Evolutionary conservation across 2,888 invertebrate species (phyloP).

Genomic region (Nematopogon swammerdamellus): DNA sequence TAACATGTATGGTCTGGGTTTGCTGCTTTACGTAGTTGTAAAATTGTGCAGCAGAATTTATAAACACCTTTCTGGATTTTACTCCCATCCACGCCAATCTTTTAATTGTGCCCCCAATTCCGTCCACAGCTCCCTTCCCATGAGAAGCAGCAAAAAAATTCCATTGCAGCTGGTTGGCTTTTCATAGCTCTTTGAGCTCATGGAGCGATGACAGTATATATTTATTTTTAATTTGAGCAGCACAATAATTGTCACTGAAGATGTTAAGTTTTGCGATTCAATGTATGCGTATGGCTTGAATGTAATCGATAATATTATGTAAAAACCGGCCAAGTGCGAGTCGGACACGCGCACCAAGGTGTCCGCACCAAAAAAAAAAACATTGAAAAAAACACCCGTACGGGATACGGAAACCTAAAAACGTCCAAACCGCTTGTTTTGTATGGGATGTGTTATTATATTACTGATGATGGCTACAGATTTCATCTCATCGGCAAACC

Average conservation of each 20-base stretch:
- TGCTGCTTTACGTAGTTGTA: not conserved
- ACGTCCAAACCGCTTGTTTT: conserved; percentile 7
- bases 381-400: no score
- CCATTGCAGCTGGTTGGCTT: no score
- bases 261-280: conserved; percentile 3
- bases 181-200: conserved; percentile 2
- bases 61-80: conserved; percentile 2
- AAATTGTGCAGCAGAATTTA: conserved; percentile 2
- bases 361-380: no score
- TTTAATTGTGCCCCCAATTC: conserved; percentile 4
- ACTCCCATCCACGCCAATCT: conserved; percentile 2
- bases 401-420: no score
- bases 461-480: not conserved
- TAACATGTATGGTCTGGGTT: not conserved
- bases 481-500: conserved; percentile 1
- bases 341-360: no score
- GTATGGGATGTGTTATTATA: conserved; percentile 4
- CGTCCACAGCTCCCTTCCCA: conserved; percentile 6
- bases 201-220: conserved; percentile 2
- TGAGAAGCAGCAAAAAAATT: conserved; percentile 7
- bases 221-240: conserved; percentile 5
- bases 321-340: no score
- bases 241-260: conserved; percentile 6
- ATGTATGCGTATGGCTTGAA: no score
- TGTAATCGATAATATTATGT: no score